Base-by-base conservation (phyloP, 2,113 vertebrate genomes). In the Spheniscus mendiculus region DNA sequence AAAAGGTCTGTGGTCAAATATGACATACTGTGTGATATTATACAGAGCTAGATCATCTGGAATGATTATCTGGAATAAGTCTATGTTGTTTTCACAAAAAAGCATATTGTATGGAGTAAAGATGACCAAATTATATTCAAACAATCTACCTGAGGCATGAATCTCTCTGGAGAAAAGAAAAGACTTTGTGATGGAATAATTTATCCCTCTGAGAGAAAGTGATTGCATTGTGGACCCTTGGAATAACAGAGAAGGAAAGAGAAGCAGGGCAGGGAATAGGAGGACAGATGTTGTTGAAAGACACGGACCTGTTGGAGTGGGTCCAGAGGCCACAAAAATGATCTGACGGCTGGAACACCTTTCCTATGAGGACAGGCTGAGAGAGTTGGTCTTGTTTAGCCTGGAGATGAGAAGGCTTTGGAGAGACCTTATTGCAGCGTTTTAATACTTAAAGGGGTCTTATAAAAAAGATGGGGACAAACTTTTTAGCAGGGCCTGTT, bases 381-480 rank as follows among this genome's bases (percentile, higher is more conserved):
- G 12, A 59, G 10, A 36, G 3, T 1, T 61, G 9, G 0, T 7
- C 11, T 25, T 50, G 16, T n/a, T 74, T 29, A 47, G 10, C 25
- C 26, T 42, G 12, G 15, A 83, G 30, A 61, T 90, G 11, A 34
- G 12, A 74, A 78, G 26, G 23, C 11, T 71, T 11, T 0, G 0
- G 15, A 5, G 5, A 58, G 6, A 76, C 12, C 13, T 38, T 27
- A 27, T 12, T 29, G 38, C 1, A 0, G 42, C 23, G 0, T 36
- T 65, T 30, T 13, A 70, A 1, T n/a, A 16, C 3, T 23, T 77
- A 32, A 67, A 44, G 20, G 3, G 22, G 5, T 5, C 1, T 38
- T 47, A 9, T 29, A 62, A 30, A 26, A 77, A 88, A 78, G 50
- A 42, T 16, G 2, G 7, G 8, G 19, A 34, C 9, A 42, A 19